A percentile compares a stretch with the other conserved stretches of the same genome.
phyloP scores from a whole-genome alignment of 37 sponge, comb jelly and placozoan genomes.

The Chondrosia reniformis region DNA sequence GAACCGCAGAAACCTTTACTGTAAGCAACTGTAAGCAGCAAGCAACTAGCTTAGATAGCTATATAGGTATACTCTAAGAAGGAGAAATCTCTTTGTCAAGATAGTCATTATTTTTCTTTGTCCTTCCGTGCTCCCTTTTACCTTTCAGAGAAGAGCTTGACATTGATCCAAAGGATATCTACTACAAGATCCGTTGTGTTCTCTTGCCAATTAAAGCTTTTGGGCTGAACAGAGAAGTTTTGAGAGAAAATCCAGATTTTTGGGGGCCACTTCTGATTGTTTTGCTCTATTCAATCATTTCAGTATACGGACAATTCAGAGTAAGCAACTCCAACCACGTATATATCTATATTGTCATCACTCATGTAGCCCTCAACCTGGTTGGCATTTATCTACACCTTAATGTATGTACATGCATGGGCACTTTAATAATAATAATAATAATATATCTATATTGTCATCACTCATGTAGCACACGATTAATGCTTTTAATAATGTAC shows the following conservation, averaged over 20 bases:
- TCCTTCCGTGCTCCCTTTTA: no score
- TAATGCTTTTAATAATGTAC: not conserved
- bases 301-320: conserved; percentile 88
- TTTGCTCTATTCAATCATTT: conserved; percentile 65
- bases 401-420: no score
- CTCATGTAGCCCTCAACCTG: not conserved
- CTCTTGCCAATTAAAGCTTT: conserved; percentile 65
- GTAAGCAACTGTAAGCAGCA: no score
- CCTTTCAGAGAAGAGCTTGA: conserved; percentile 81
- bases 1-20: conserved; percentile 62
- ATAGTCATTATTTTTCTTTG: no score
- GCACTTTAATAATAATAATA: no score
- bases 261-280: conserved; percentile 95
- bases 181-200: conserved; percentile 87
- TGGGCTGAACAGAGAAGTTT: conserved; percentile 54
- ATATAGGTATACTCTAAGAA: no score
- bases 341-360: not conserved
- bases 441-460: not conserved
- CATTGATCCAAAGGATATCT: conserved; percentile 82
- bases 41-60: no score
- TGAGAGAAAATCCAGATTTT: conserved; percentile 85
- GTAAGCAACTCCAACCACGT: not conserved
- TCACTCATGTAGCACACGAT: not conserved
- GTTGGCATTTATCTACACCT: no score
- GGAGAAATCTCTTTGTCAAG: no score